Base-by-base conservation (phyloP, 2,888 invertebrate species). In the Cheilosia scutellata region DNA sequence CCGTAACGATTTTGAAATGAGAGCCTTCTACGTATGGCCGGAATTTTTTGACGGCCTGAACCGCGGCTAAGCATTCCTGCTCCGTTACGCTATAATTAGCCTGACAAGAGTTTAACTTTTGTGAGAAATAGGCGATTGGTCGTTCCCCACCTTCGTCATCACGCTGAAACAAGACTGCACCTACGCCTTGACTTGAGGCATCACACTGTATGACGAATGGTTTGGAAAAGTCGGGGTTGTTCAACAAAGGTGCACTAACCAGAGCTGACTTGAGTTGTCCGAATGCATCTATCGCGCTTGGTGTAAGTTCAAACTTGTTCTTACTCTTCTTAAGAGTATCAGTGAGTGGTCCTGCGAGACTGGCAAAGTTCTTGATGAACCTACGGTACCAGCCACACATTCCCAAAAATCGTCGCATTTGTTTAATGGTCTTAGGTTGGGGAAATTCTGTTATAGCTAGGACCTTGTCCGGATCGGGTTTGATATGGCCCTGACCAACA, bases 381-480 rank as follows among this genome's bases (percentile, higher is more conserved):
- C 82, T 60, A 4, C 87, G 55, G 31, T 87, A 88, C 87, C 88
- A 88, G 0, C 79, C 74, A 9, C 87, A 72, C 76, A 88, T 87
- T 2, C 87, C 88, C 33, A 88, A 40, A 58, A 88, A 87, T 49
- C 87, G 42, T 3, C 88, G 49, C 0, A 88, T 27, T 88, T 90
- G 89, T 53, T 79, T 88, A 0, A 55, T 13, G 16, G 29, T 47
- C 1, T 42, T 68, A 5, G 77, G 80, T 7, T 37, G n/a, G 1
- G 75, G 72, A 71, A 68, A 87, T 13, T 82, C 33, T 6, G 37
- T 51, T 0, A 87, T 79, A 0, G 70, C 74, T 0, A 51, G 51
- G 0, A 75, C 55, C 9, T 86, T 86, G 2, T 37, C 82, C 0
- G 84, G 77, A 55, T 86, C 87, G 3, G 62, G 77, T 3, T 37